Evolutionary conservation across 2,888 invertebrate genomes (phyloP).

Genomic region (Noctua fimbriata): DNA sequence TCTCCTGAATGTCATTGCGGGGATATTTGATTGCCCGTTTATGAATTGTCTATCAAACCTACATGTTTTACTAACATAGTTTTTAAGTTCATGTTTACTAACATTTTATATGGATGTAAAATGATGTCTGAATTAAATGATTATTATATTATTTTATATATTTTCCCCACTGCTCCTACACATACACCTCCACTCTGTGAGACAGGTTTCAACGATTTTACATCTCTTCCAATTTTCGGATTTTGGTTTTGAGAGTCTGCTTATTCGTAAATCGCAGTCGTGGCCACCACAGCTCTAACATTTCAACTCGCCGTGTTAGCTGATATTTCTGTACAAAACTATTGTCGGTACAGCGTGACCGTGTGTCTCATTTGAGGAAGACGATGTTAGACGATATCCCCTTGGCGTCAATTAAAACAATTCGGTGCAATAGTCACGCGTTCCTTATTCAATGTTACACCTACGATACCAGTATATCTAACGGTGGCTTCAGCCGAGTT

Average conservation of each 20-base stretch:
- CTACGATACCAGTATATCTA: not conserved
- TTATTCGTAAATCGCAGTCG: no score
- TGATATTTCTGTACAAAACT: not conserved
- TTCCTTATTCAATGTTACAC: conserved; percentile 23
- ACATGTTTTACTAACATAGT: no score
- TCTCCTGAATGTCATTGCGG: no score
- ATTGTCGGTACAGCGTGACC: not conserved
- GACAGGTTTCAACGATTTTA: not conserved
- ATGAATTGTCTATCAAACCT: no score
- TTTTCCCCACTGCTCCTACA: not conserved
- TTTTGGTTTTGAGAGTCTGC: no score
- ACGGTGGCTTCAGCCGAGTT: not conserved
- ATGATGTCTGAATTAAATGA: no score
- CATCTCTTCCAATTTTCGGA: no score
- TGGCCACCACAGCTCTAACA: not conserved
- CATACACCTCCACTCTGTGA: not conserved
- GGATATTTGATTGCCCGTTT: no score
- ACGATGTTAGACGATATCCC: conserved; percentile 71
- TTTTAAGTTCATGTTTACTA: no score
- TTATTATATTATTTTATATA: no score
- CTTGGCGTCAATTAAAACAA: conserved; percentile 80
- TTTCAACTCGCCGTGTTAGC: not conserved
- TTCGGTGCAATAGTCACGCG: conserved; percentile 64
- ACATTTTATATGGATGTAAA: no score
- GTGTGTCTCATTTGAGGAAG: conserved; percentile 22